These are phyloP conservation scores for Phaetusa simplex DNA, from an alignment of 2,113 vertebrate genomes.

Conservation along the genomic window DNA sequence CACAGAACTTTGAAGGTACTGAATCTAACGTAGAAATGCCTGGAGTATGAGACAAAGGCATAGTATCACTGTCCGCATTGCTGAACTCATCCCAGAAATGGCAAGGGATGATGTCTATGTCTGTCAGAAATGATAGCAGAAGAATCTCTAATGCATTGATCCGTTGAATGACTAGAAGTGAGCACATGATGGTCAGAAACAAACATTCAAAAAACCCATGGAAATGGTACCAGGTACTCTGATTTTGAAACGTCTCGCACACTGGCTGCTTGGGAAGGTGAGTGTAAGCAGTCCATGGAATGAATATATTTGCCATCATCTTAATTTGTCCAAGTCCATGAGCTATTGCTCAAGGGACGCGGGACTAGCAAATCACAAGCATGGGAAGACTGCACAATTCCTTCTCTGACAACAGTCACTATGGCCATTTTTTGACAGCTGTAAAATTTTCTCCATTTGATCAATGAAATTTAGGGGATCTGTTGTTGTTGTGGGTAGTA, in stretches of 20 bases:
- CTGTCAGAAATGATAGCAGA: background rate
- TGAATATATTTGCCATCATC: background rate
- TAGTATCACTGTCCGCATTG: background rate
- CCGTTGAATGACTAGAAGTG: background rate
- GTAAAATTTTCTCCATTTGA: background rate
- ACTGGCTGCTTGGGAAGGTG: background rate
- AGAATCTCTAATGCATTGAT: background rate
- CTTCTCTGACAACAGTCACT: background rate
- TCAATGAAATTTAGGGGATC: background rate
- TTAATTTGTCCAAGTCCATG: background rate
- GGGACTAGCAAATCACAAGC: background rate
- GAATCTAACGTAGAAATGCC: background rate
- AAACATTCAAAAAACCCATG: background rate
- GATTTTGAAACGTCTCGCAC: background rate
- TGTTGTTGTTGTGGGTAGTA: background rate
- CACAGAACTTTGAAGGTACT: background rate
- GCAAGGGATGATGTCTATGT: background rate
- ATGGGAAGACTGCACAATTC: accelerated
- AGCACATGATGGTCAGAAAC: background rate
- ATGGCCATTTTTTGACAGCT: background rate
- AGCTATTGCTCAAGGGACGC: background rate
- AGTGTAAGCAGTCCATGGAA: background rate
- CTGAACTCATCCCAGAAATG: background rate
- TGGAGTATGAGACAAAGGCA: background rate
- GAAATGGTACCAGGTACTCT: background rate